phyloP scores from a whole-genome alignment of 2,888 invertebrate species.

The Chloroclysta siterata region DNA sequence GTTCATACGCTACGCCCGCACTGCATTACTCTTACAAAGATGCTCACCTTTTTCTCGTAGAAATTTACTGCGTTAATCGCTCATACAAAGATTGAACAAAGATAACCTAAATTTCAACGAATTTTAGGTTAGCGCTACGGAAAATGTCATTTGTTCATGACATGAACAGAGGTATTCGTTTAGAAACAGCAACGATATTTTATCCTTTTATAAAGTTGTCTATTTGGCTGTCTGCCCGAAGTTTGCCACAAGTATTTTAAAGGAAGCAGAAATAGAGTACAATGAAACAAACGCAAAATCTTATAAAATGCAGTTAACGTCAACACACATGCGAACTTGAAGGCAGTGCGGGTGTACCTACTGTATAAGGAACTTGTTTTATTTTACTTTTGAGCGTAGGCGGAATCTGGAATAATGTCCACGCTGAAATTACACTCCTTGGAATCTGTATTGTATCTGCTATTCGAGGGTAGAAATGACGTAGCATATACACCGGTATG shows the following conservation, averaged over 20 bases:
- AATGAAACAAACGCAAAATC: conserved; percentile 74
- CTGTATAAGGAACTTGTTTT: conserved; percentile 63
- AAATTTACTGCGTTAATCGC: conserved; percentile 57
- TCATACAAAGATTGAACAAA: conserved; percentile 16
- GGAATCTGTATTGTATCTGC: conserved; percentile 51
- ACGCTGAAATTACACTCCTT: conserved; percentile 56
- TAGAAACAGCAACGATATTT: conserved; percentile 63
- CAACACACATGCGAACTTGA: conserved; percentile 67
- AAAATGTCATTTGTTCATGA: conserved; percentile 50
- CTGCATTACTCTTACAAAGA: conserved; percentile 62
- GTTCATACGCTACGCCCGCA: conserved; percentile 62
- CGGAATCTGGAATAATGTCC: conserved; percentile 60
- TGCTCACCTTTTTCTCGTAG: conserved; percentile 55
- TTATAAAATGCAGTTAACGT: conserved; percentile 79
- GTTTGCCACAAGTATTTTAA: conserved; percentile 68
- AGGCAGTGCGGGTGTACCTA: conserved; percentile 57
- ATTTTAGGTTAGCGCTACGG: conserved; percentile 26
- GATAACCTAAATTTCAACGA: conserved; percentile 25
- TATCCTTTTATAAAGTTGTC: conserved; percentile 71
- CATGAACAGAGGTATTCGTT: conserved; percentile 61
- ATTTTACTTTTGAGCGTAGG: conserved; percentile 61
- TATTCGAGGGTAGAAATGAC: conserved; percentile 35
- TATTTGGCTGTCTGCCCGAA: conserved; percentile 75
- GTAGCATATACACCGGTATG: conserved; percentile 38
- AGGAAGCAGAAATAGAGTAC: conserved; percentile 69